These are phyloP conservation scores for Drosophila cognata DNA, from an alignment of 2,888 invertebrate genomes.

Conservation along the genomic window DNA sequence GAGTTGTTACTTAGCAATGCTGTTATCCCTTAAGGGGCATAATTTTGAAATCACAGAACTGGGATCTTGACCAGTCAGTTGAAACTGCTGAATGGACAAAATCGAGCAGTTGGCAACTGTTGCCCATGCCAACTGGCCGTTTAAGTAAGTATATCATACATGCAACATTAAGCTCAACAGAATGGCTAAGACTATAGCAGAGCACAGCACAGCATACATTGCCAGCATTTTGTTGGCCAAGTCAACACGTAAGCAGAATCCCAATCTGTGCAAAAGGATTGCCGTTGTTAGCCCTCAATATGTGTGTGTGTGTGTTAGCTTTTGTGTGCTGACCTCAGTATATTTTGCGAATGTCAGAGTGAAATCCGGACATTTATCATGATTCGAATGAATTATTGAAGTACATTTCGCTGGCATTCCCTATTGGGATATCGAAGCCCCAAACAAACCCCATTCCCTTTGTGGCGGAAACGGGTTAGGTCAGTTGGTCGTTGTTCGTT, in stretches of 20 bases:
- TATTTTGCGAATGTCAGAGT: conserved; percentile 63
- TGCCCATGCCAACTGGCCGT: conserved; percentile 30
- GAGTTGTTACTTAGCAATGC: neutral
- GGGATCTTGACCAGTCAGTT: conserved; percentile 21
- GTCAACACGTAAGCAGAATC: conserved; percentile 62
- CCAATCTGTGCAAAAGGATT: conserved; percentile 59
- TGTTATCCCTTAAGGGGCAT: conserved; percentile 23
- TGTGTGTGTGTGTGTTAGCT: conserved; percentile 4
- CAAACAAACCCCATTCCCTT: conserved; percentile 4
- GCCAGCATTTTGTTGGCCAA: conserved; percentile 43
- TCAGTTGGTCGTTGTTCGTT: conserved; percentile 52
- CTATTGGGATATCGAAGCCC: conserved; percentile 48
- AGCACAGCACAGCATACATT: conserved; percentile 4
- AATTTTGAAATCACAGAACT: conserved; percentile 11
- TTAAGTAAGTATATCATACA: conserved; percentile 54
- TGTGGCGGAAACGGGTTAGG: conserved; percentile 23
- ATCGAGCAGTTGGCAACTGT: conserved; percentile 42
- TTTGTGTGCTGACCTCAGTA: conserved; percentile 63
- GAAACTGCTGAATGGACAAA: conserved; percentile 39
- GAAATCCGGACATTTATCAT: conserved; percentile 70
- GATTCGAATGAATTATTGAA: conserved; percentile 71
- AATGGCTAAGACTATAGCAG: conserved; percentile 13
- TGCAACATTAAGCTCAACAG: conserved; percentile 55
- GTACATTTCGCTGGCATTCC: conserved; percentile 62
- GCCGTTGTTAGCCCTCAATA: conserved; percentile 14